Evolutionary conservation across 2,888 invertebrate genomes (phyloP), one percentile per base, ranked within the genome.

Genomic region (Abrostola triplasia): DNA sequence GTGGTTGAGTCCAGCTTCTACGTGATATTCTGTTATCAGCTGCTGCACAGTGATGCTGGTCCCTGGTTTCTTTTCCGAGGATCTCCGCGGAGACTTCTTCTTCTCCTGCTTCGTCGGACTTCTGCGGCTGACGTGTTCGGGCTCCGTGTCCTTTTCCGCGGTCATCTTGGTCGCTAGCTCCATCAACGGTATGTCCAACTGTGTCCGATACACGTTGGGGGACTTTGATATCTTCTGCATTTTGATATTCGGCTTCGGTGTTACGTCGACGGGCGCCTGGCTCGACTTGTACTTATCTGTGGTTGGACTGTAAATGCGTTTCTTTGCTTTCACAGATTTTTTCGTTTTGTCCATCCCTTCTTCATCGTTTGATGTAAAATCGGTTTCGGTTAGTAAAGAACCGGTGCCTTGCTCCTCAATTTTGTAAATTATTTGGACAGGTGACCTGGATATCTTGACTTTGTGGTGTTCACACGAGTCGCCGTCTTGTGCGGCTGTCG

Each of bases 201-300:
- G 13, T 0, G 12, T 5, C 10, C 48, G 50, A 8, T 56, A 53
- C 0, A 44, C 1, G 5, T 65, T 70, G 0, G 86, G 84, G 59
- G 80, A 88, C 40, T 63, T 68, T 0, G 91, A 91, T 4, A 87
- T 57, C 67, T 88, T 92, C 37, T 84, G 88, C 66, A 92, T 87
- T 73, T 94, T 94, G 0, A 41, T 76, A 0, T 70, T 69, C 0
- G 90, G 91, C 72, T 90, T 92, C 0, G 93, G 93, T 0, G 94
- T 92, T 0, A 85, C n/a, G 0, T 91, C 88, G 5, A 80, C 51
- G 0, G 64, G 69, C 0, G 70, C 63, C 0, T 70, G 55, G 12
- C 52, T 36, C 0, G 74, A 9, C 7, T 72, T 79, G n/a, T 73
- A 40, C 44, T 79, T 81, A 1, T 47, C 82, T 63, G 10, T 51